Percentiles rank a stretch among this genome's conserved stretches.
These are phyloP conservation scores for Odontophorus gujanensis DNA, from an alignment of 2,113 vertebrate species.

Conservation along the genomic window DNA sequence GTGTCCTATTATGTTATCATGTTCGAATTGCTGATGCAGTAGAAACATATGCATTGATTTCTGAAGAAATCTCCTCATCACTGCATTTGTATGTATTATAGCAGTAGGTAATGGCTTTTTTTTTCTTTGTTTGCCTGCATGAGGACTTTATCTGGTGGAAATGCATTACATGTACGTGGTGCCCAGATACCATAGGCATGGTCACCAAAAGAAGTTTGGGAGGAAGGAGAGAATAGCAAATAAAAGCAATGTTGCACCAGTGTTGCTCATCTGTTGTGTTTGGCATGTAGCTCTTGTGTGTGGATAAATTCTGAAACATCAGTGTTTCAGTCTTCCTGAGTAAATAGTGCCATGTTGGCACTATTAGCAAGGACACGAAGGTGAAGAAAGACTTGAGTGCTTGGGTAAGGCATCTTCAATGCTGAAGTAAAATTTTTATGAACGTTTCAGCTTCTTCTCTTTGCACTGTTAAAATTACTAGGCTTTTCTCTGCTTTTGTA, in stretches of 20 bases:
- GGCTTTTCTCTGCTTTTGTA: constrained; percentile 57
- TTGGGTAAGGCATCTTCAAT: neutral
- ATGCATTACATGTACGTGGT: rapidly evolving
- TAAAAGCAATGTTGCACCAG: neutral
- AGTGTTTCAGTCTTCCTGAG: neutral
- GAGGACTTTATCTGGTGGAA: neutral
- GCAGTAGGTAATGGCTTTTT: neutral
- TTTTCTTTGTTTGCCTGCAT: neutral
- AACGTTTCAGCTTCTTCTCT: constrained; percentile 20
- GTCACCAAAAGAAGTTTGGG: neutral
- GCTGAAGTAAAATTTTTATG: constrained; percentile 26
- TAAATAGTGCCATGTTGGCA: neutral
- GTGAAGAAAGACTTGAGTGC: neutral
- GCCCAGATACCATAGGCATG: neutral
- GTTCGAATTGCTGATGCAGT: constrained; percentile 71
- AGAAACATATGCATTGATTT: constrained; percentile 63
- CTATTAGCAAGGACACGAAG: neutral
- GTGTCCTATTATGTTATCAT: constrained; percentile 66
- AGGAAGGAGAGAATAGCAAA: neutral
- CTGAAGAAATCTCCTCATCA: constrained; percentile 39
- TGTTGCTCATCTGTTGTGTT: neutral
- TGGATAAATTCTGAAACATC: neutral
- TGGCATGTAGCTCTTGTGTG: neutral
- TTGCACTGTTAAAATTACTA: constrained; percentile 58
- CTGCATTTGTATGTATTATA: constrained; percentile 51